These are phyloP conservation scores for Betta splendens DNA, from an alignment of 2,797 vertebrate species.

Conservation along the genomic window DNA sequence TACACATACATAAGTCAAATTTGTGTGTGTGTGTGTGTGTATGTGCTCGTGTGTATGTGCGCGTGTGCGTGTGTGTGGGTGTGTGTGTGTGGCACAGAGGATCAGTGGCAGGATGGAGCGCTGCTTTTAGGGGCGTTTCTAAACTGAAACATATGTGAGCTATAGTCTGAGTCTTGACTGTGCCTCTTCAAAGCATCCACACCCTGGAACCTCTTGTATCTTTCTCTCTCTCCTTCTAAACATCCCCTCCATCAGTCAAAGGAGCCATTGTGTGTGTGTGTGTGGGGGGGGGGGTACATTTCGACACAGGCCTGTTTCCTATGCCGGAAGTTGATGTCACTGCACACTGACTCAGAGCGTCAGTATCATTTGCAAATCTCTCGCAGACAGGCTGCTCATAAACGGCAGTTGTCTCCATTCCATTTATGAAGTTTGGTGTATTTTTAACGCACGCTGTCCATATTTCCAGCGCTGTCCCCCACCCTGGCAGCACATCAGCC, in stretches of 20 bases:
- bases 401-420: neutral
- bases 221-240: constrained; percentile 6
- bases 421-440: neutral
- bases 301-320: constrained; percentile 38
- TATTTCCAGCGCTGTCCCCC: neutral
- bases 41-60: too few species aligned
- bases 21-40: too few species aligned
- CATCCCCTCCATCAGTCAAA: constrained; percentile 41
- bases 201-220: constrained; percentile 35
- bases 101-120: constrained; percentile 50
- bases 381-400: neutral
- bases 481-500: neutral
- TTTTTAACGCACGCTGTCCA: neutral
- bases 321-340: constrained; percentile 17
- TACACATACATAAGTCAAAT: too few species aligned
- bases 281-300: constrained; percentile 25
- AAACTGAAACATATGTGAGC: constrained; percentile 67
- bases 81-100: constrained; percentile 31
- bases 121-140: constrained; percentile 60
- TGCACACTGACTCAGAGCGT: constrained; percentile 12
- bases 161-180: constrained; percentile 9
- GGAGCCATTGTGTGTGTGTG: constrained; percentile 43
- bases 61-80: too few species aligned
- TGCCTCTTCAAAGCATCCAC: constrained; percentile 51
- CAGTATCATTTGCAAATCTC: neutral